phyloP scores from a whole-genome alignment of 2,888 invertebrate genomes.

The Nemotelus nigrinus region DNA sequence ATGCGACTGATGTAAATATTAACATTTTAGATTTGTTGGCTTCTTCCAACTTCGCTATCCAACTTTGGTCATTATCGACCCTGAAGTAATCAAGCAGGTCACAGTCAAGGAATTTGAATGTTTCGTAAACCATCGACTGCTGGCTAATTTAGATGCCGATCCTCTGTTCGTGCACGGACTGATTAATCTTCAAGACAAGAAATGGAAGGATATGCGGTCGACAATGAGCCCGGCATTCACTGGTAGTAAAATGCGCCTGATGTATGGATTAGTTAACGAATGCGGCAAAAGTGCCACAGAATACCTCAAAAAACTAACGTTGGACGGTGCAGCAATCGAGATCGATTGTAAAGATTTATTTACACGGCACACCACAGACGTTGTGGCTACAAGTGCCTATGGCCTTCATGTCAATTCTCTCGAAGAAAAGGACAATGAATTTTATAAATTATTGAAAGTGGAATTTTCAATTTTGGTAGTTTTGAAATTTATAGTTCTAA shows the following conservation, averaged over 20 bases:
- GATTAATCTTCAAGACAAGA: conserved; percentile 56
- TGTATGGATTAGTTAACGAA: conserved; percentile 59
- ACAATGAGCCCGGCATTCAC: conserved; percentile 67
- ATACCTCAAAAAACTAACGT: conserved; percentile 51
- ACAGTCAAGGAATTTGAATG: conserved; percentile 62
- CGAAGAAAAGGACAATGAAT: conserved; percentile 66
- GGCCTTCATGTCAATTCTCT: conserved; percentile 68
- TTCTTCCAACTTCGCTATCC: conserved; percentile 65
- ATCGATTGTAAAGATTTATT: conserved; percentile 56
- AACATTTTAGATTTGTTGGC: conserved; percentile 56
- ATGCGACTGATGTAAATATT: no score
- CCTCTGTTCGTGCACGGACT: conserved; percentile 63
- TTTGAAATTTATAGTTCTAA: not conserved
- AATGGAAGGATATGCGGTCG: conserved; percentile 63
- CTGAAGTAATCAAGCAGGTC: conserved; percentile 61
- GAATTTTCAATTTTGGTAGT: conserved; percentile 54
- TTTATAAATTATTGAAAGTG: conserved; percentile 66
- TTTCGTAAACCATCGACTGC: conserved; percentile 63
- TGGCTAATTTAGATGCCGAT: conserved; percentile 64
- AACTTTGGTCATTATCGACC: conserved; percentile 65
- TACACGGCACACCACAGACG: conserved; percentile 60
- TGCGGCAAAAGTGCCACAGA: conserved; percentile 58
- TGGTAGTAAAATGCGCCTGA: conserved; percentile 67
- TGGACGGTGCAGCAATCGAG: conserved; percentile 47
- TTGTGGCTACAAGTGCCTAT: conserved; percentile 62